Evolutionary conservation across 2,113 vertebrate genomes (phyloP).

Genomic region (Lathamus discolor): DNA sequence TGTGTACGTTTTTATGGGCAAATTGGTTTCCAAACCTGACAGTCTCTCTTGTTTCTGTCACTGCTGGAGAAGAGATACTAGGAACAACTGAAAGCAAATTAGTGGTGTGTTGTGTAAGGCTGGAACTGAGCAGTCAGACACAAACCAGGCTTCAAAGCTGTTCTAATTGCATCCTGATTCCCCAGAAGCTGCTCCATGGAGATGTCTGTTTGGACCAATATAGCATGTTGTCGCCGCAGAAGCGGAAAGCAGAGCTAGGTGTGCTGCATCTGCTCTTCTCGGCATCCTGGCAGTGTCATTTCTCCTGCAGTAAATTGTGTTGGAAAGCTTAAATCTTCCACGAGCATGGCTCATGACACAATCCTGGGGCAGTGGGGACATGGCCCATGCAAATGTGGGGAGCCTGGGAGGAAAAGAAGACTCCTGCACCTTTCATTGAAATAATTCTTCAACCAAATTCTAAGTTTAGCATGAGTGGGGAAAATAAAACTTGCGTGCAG

Average conservation of each 20-base stretch:
- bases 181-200: background rate
- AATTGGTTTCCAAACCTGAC: background rate
- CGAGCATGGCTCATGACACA: background rate
- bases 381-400: background rate
- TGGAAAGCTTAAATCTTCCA: background rate
- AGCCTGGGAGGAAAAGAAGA: background rate
- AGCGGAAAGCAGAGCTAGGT: background rate
- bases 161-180: background rate
- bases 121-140: background rate
- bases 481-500: background rate
- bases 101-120: background rate
- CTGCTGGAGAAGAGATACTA: background rate
- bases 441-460: background rate
- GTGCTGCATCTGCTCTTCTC: constrained; percentile 15
- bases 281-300: background rate
- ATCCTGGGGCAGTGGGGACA: background rate
- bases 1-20: background rate
- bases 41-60: background rate
- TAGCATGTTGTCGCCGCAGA: background rate
- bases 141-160: background rate
- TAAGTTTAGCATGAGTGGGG: background rate
- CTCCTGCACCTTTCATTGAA: background rate
- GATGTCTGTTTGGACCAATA: background rate
- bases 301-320: background rate
- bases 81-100: background rate